These are phyloP conservation scores for Sympetrum striolatum DNA, from an alignment of 2,888 invertebrate genomes.

Conservation along the genomic window DNA sequence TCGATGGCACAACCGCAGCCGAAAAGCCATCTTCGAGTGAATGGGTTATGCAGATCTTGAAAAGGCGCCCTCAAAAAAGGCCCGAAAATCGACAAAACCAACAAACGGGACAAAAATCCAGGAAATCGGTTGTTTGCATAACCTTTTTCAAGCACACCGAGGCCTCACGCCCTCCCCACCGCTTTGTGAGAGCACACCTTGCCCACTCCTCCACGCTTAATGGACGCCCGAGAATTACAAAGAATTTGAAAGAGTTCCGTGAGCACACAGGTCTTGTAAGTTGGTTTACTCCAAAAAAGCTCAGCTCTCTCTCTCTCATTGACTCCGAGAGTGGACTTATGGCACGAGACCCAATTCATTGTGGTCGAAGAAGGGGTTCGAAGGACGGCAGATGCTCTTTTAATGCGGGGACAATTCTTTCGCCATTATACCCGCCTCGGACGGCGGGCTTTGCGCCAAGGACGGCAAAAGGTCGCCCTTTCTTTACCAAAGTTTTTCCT, in stretches of 20 bases:
- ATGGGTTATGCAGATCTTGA: neutral
- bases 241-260: neutral
- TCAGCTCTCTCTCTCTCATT: neutral
- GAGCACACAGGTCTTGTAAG: neutral
- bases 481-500: neutral
- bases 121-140: conserved; percentile 13
- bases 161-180: neutral
- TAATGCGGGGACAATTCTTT: neutral
- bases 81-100: neutral
- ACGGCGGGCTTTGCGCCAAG: neutral
- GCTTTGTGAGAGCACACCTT: neutral
- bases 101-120: neutral
- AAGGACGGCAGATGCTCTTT: neutral
- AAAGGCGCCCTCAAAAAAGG: neutral
- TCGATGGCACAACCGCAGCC: neutral
- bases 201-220: neutral
- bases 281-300: neutral
- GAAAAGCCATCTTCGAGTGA: neutral
- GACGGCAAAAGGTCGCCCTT: neutral
- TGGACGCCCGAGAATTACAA: neutral
- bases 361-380: neutral
- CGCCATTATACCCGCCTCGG: neutral
- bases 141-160: conserved; percentile 15
- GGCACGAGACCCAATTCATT: neutral
- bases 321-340: neutral